Conservation (phyloP, 2,888 invertebrate genomes). For the Andrena trimmerana region DNA sequence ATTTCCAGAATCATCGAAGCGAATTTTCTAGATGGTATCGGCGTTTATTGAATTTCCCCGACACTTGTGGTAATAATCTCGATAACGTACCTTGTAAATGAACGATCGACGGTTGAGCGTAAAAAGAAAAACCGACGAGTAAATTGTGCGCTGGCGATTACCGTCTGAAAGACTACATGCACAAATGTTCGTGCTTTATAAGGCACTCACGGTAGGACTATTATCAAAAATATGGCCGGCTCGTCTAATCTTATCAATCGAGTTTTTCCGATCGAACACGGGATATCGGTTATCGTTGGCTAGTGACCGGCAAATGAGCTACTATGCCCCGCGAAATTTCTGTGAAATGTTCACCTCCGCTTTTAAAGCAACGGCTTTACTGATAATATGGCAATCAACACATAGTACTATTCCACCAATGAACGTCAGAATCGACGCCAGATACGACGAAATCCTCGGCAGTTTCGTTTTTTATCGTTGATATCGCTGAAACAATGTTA, state of each 20-base stretch:
- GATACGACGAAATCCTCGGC: constrained; percentile 21
- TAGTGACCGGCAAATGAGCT: constrained; percentile 45
- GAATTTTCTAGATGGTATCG: not conserved
- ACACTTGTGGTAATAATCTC: not conserved
- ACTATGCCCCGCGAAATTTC: constrained; percentile 49
- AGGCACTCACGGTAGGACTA: constrained; percentile 39
- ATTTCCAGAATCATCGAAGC: not conserved
- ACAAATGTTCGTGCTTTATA: constrained; percentile 65
- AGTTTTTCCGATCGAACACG: constrained; percentile 32
- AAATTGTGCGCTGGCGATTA: constrained; percentile 25
- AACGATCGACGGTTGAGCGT: constrained; percentile 12
- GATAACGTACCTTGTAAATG: constrained; percentile 58
- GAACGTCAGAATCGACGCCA: not conserved
- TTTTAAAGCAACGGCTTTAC: constrained; percentile 3
- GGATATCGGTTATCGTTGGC: constrained; percentile 41
- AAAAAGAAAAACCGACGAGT: not conserved
- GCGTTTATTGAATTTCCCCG: not conserved
- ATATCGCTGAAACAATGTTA: constrained; percentile 19
- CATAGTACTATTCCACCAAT: constrained; percentile 47
- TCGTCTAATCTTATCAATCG: constrained; percentile 70
- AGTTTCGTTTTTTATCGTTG: constrained; percentile 38
- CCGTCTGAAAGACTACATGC: constrained; percentile 42
- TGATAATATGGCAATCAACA: constrained; percentile 48
- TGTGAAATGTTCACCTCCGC: constrained; percentile 24
- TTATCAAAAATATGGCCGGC: constrained; percentile 52